These are phyloP conservation scores for Carpatolechia fugitivella DNA, from an alignment of 2,888 invertebrate genomes.

Conservation along the genomic window DNA sequence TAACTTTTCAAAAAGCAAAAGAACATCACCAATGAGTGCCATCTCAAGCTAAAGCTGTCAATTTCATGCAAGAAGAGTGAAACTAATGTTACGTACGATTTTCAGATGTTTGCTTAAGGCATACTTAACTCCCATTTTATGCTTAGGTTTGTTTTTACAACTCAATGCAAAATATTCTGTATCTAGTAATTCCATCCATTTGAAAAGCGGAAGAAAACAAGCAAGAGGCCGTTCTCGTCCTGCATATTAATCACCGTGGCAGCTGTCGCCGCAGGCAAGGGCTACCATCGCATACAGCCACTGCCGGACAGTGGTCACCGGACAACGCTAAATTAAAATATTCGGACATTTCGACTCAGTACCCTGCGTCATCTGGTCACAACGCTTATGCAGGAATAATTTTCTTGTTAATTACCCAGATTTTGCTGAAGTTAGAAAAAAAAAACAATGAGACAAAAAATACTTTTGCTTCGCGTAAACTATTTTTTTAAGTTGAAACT, in stretches of 20 bases:
- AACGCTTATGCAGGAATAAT: conserved; percentile 37
- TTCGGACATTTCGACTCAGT: conserved; percentile 38
- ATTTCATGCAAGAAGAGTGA: too few relatives aligned
- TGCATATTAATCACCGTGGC: conserved; percentile 73
- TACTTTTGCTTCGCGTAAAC: too few relatives aligned
- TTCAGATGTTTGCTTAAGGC: too few relatives aligned
- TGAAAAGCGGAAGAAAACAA: conserved; percentile 42
- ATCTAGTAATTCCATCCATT: conserved; percentile 13
- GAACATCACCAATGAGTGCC: too few relatives aligned
- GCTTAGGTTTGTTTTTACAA: not conserved
- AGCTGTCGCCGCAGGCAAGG: conserved; percentile 45
- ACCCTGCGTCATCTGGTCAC: conserved; percentile 60
- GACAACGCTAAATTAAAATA: conserved; percentile 69
- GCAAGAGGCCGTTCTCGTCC: conserved; percentile 42
- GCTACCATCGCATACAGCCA: conserved; percentile 24
- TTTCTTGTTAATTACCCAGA: conserved; percentile 19
- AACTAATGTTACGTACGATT: too few relatives aligned
- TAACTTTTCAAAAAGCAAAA: too few relatives aligned
- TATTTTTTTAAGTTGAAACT: too few relatives aligned
- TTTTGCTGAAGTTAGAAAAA: not conserved
- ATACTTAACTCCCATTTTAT: too few relatives aligned
- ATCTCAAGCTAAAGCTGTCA: too few relatives aligned
- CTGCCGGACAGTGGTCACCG: conserved; percentile 27
- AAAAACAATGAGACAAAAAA: too few relatives aligned
- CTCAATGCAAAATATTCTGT: not conserved